Evolutionary conservation across 2,888 invertebrate genomes (phyloP), one percentile per base, ranked within the genome.

Genomic region (Cryptosula pallasiana): DNA sequence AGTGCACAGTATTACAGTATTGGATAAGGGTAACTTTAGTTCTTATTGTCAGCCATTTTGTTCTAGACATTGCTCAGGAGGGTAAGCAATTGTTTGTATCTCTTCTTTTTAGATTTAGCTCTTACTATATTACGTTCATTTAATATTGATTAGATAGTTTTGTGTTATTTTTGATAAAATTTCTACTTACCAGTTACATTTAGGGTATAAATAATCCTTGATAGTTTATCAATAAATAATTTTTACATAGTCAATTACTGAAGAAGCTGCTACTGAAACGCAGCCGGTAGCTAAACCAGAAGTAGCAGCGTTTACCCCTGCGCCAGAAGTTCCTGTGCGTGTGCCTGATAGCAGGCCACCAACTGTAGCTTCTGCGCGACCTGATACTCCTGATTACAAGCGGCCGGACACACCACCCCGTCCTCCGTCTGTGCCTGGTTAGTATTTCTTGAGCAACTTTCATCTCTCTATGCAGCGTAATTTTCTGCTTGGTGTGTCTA

Each of bases 401-500:
- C 5, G 45, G 20, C 45, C 45, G 20, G 45, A 45, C 45, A 45
- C 45, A 13, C 45, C 45, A 45, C 45, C 45, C 45, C 45, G 45
- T 45, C 45, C 45, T 13, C 63, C 63, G 2, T 63, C 63, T 32
- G 63, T 63, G 25, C 63, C 63, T 32, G 25, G 63, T 63, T 29
- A 63, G 63, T 63, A 57, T 57, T 5, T 25, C 5, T 57, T 25
- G 13, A 63, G 23, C 55, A 23, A 16, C 55, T n/a, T 55, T 5
- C 23, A 23, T 16, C 23, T n/a, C 5, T 3, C 23, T 55, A 16
- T 25, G 5, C 23, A 55, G 55, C 3, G 13, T 55, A 3, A 16
- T 55, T 55, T 55, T 55, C 5, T n/a, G 9, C 5, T 55, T 16
- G 9, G 23, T 55, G 3, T 55, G 9, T 55, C 9, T 55, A 16